Percentiles rank a stretch among this genome's conserved stretches.
Conservation (phyloP, 53 echinoderm and acorn worm species). For the Arbacia lixula region DNA sequence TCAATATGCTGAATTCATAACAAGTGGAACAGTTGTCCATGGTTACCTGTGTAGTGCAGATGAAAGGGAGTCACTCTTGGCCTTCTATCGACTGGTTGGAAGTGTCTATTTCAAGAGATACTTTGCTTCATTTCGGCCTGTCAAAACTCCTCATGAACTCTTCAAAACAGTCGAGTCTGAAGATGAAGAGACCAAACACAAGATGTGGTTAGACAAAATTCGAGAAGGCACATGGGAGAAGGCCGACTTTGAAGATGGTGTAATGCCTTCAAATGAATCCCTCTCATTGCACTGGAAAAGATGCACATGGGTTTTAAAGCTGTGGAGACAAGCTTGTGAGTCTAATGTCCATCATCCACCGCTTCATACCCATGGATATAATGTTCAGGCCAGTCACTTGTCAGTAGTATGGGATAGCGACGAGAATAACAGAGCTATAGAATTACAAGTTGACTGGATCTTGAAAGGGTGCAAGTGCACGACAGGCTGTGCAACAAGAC, state of each 20-base stretch:
- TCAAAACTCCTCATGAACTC: not conserved
- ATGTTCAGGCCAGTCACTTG: too few relatives aligned
- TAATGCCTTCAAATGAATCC: too few relatives aligned
- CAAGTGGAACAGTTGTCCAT: not conserved
- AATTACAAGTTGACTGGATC: too few relatives aligned
- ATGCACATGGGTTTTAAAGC: too few relatives aligned
- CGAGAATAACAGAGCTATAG: too few relatives aligned
- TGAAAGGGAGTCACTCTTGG: not conserved
- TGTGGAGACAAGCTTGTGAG: too few relatives aligned
- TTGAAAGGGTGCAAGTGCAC: too few relatives aligned
- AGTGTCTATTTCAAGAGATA: slow-evolving; percentile 18
- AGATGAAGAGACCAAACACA: not conserved
- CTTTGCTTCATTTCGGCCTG: not conserved
- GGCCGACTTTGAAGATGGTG: not conserved
- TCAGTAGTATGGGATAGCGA: too few relatives aligned
- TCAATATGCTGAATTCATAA: not conserved
- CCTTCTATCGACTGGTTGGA: not conserved
- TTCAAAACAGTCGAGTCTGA: not conserved
- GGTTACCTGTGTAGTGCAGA: not conserved
- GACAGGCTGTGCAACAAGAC: too few relatives aligned
- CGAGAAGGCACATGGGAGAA: slow-evolving; percentile 6
- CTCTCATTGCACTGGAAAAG: too few relatives aligned
- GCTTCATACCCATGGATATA: too few relatives aligned
- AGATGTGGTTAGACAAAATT: not conserved
- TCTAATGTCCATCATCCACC: too few relatives aligned